A percentile compares a stretch with the other conserved stretches of the same genome.
These are phyloP conservation scores for Gobiocypris rarus DNA, from an alignment of 2,113 vertebrate genomes.

Conservation along the genomic window DNA sequence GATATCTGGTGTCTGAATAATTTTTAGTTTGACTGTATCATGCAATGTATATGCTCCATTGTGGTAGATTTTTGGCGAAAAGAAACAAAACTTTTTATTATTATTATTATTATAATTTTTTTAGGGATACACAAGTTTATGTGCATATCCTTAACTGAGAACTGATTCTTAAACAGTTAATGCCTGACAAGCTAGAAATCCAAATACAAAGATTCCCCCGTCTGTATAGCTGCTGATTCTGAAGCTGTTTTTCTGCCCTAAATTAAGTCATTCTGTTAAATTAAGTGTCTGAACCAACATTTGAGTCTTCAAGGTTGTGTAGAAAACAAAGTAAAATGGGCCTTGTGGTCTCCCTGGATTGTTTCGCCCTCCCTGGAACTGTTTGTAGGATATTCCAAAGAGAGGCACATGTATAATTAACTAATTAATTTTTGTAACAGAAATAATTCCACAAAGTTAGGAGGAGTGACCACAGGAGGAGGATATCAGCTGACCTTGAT, in stretches of 20 bases:
- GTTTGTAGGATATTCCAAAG: constrained; percentile 42
- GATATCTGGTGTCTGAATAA: too few relatives aligned
- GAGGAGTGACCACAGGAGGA: constrained; percentile 34
- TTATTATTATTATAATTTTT: too few relatives aligned
- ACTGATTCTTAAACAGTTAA: not conserved
- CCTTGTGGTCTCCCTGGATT: constrained; percentile 2
- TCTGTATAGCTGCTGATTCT: not conserved
- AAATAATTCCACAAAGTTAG: constrained; percentile 42
- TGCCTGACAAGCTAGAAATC: not conserved
- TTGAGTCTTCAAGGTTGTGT: constrained; percentile 10
- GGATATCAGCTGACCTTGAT: constrained; percentile 50
- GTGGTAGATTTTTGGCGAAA: not conserved
- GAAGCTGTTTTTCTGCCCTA: not conserved
- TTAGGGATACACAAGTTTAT: not conserved
- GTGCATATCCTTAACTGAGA: not conserved
- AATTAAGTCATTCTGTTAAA: constrained; percentile 46
- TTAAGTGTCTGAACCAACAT: not conserved
- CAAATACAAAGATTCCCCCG: not conserved
- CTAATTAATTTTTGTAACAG: constrained; percentile 51
- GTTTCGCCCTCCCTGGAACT: constrained; percentile 27
- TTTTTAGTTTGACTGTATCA: not conserved
- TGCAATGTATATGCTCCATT: not conserved
- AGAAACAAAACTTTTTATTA: not conserved
- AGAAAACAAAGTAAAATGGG: constrained; percentile 19
- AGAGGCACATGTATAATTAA: constrained; percentile 51